Evolutionary conservation across 2,113 vertebrate species (phyloP).

Genomic region (Myiagra hebetior): DNA sequence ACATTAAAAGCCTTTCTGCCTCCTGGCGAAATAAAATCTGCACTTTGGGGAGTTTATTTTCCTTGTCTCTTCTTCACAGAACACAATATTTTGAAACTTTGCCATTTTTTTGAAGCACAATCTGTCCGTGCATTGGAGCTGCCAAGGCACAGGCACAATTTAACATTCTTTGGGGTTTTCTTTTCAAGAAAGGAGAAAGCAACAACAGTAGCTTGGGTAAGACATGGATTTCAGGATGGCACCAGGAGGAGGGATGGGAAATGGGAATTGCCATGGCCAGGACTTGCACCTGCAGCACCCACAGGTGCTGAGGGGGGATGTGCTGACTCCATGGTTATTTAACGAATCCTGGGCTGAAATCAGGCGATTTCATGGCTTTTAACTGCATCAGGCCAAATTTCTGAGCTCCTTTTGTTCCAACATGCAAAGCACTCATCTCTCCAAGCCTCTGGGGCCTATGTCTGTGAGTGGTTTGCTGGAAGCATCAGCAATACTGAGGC

Average conservation of each 20-base stretch:
- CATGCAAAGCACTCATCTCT: not conserved
- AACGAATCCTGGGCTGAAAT: not conserved
- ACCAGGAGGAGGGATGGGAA: not conserved
- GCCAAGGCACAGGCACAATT: constrained; percentile 42
- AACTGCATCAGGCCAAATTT: not conserved
- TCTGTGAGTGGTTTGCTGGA: not conserved
- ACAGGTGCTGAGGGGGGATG: not conserved
- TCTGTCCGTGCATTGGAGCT: not conserved
- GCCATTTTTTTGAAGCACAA: constrained; percentile 59
- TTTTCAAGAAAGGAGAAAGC: constrained; percentile 11
- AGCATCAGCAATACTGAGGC: not conserved
- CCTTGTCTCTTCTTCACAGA: constrained; percentile 42
- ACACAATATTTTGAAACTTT: constrained; percentile 61
- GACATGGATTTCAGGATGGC: rapidly evolving
- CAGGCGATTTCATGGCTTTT: not conserved
- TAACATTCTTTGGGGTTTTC: constrained; percentile 26
- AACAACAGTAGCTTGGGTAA: not conserved
- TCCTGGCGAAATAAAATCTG: constrained; percentile 19
- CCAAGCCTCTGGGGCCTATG: not conserved
- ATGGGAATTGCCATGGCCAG: not conserved
- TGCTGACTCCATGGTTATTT: not conserved
- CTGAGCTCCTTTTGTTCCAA: not conserved
- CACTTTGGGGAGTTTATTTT: constrained; percentile 60
- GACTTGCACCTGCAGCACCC: not conserved
- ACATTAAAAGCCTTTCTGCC: constrained; percentile 2